Evolutionary conservation across 2,797 vertebrate genomes (phyloP).

Genomic region (Falco naumanni): DNA sequence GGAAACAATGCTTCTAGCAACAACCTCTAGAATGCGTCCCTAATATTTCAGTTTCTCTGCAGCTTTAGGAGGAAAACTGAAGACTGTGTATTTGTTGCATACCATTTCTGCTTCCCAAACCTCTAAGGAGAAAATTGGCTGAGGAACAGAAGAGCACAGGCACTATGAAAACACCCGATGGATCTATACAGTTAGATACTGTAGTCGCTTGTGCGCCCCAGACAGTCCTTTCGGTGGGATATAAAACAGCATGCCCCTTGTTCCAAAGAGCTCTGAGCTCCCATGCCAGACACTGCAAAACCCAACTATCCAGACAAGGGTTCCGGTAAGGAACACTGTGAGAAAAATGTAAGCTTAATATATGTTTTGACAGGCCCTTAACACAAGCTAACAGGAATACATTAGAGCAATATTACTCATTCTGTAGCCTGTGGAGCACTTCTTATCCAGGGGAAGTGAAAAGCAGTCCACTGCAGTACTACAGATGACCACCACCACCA

Average conservation of each 20-base stretch:
- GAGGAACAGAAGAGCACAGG: background rate
- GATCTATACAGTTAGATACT: rapidly evolving
- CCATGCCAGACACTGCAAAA: rapidly evolving
- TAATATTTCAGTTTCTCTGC: background rate
- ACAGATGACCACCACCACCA: background rate
- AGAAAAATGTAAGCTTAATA: background rate
- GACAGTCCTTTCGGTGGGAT: background rate
- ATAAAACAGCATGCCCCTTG: background rate
- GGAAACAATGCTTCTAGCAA: background rate
- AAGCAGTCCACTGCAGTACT: too few relatives aligned
- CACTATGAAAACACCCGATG: background rate
- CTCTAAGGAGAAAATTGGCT: background rate
- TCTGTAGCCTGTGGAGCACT: background rate
- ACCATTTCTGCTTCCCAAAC: background rate
- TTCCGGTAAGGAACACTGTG: background rate
- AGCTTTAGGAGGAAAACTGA: background rate
- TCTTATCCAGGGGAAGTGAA: background rate
- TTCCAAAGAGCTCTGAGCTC: background rate
- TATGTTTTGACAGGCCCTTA: background rate
- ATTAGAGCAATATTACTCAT: background rate
- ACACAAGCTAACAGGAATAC: background rate
- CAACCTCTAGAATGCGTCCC: background rate
- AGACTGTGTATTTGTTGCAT: background rate
- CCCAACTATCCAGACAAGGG: background rate
- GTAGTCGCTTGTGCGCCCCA: rapidly evolving